Evolutionary conservation across 1,140 invertebrate species (phyloP).

Genomic region (Drosophila subpulchrella): DNA sequence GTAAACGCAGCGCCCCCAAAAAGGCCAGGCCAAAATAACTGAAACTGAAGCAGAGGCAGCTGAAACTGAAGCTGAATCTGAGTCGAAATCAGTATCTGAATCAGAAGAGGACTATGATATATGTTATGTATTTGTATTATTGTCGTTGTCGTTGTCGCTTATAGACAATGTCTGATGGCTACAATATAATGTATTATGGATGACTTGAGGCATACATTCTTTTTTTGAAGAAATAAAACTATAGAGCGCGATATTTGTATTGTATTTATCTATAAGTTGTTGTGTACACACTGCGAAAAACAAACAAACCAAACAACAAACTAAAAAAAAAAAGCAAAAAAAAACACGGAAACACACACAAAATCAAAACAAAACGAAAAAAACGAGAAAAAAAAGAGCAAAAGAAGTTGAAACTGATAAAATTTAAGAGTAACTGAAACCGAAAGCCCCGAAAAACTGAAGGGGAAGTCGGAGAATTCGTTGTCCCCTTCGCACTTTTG

Average conservation of each 20-base stretch:
- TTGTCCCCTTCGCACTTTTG: constrained; percentile 22
- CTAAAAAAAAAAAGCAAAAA: constrained; percentile 30
- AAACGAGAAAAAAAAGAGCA: constrained; percentile 65
- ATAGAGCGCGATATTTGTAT: constrained; percentile 80
- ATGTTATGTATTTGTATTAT: constrained; percentile 77
- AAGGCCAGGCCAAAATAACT: constrained; percentile 35
- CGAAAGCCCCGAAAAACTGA: constrained; percentile 37
- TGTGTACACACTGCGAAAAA: constrained; percentile 58
- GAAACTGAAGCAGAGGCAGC: constrained; percentile 28
- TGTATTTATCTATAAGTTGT: constrained; percentile 80
- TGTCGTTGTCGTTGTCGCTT: constrained; percentile 60
- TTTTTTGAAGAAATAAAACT: constrained; percentile 80
- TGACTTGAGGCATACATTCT: constrained; percentile 80
- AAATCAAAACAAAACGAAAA: constrained; percentile 42
- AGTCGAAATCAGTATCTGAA: constrained; percentile 38
- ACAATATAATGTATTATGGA: constrained; percentile 76
- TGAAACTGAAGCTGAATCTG: constrained; percentile 28
- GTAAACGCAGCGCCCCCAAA: constrained; percentile 43
- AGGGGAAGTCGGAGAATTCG: constrained; percentile 25
- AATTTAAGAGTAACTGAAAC: constrained; percentile 64
- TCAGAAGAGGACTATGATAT: constrained; percentile 55
- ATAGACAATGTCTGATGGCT: constrained; percentile 60
- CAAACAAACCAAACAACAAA: constrained; percentile 39
- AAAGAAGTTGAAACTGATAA: constrained; percentile 74
- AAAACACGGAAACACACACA: constrained; percentile 28